phyloP scores from a whole-genome alignment of 2,888 invertebrate species.

The Polia nebulosa region DNA sequence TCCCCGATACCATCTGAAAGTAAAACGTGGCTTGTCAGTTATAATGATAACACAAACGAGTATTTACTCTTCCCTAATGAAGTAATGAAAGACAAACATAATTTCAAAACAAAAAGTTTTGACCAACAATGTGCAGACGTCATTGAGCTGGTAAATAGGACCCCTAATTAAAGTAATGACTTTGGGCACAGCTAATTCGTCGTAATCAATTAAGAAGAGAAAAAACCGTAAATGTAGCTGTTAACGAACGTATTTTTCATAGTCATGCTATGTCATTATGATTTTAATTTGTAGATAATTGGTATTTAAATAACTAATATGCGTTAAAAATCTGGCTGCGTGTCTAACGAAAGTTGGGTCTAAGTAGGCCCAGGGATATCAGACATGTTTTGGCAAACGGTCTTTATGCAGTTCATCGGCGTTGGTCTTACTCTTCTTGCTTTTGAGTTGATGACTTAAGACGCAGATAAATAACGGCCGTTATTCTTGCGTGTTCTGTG shows the following conservation, averaged over 20 bases:
- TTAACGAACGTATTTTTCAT: conserved; percentile 28
- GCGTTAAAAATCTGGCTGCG: not conserved
- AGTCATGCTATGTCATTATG: conserved; percentile 33
- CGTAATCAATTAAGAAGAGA: conserved; percentile 38
- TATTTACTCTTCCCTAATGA: conserved; percentile 54
- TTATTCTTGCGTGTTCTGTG: too few relatives aligned
- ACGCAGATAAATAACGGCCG: too few relatives aligned
- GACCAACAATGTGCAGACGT: conserved; percentile 17
- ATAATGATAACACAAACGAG: conserved; percentile 63
- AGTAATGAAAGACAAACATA: conserved; percentile 39
- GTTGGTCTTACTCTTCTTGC: too few relatives aligned
- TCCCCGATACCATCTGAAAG: conserved; percentile 84
- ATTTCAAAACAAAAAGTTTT: conserved; percentile 13
- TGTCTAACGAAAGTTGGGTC: conserved; percentile 1
- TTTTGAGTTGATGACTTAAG: too few relatives aligned
- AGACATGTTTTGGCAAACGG: not conserved
- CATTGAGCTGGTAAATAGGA: conserved; percentile 29
- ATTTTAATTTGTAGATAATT: conserved; percentile 33
- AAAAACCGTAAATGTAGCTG: conserved; percentile 39
- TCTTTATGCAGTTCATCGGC: not conserved
- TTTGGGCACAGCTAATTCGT: conserved; percentile 43
- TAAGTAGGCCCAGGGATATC: not conserved
- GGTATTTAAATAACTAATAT: conserved; percentile 5
- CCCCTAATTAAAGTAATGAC: conserved; percentile 49
- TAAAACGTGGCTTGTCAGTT: conserved; percentile 69